These are phyloP conservation scores for Leptocoma aspasia DNA, from an alignment of 2,113 vertebrate genomes.

Conservation along the genomic window DNA sequence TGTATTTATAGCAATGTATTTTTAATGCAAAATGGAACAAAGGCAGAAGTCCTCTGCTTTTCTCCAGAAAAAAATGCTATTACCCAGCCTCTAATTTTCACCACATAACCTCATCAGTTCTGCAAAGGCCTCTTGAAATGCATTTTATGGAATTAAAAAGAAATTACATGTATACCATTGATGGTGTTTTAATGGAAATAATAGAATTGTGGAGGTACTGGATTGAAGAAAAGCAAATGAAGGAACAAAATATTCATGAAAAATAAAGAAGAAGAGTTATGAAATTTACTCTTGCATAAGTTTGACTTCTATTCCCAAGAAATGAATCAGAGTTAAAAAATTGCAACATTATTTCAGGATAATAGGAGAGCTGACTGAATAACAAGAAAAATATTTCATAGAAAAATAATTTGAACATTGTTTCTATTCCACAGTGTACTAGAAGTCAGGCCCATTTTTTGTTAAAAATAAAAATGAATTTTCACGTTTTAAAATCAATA, in stretches of 20 bases:
- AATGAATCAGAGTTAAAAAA: background rate
- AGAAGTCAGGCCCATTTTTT: background rate
- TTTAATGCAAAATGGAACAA: background rate
- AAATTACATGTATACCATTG: background rate
- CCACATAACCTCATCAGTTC: background rate
- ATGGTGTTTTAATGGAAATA: slow-evolving; percentile 13
- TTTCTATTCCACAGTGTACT: background rate
- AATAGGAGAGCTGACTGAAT: background rate
- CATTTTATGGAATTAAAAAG: slow-evolving; percentile 24
- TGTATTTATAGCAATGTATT: background rate
- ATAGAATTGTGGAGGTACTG: background rate
- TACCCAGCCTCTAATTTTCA: background rate
- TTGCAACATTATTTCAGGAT: background rate
- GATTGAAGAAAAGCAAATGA: slow-evolving; percentile 25
- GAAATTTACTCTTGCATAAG: slow-evolving; percentile 31
- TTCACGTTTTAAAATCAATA: slow-evolving; percentile 16
- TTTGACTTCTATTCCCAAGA: slow-evolving; percentile 38
- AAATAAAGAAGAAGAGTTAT: slow-evolving; percentile 16
- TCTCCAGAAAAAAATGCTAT: background rate
- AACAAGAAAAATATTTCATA: slow-evolving; percentile 21
- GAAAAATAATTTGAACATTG: slow-evolving; percentile 5
- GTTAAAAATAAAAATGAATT: slow-evolving; percentile 35
- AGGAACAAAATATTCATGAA: slow-evolving; percentile 42
- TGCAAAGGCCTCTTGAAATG: background rate
- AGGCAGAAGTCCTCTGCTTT: background rate